Evolutionary conservation across 2,797 vertebrate species (phyloP).

Genomic region (Poecilia wingei): DNA sequence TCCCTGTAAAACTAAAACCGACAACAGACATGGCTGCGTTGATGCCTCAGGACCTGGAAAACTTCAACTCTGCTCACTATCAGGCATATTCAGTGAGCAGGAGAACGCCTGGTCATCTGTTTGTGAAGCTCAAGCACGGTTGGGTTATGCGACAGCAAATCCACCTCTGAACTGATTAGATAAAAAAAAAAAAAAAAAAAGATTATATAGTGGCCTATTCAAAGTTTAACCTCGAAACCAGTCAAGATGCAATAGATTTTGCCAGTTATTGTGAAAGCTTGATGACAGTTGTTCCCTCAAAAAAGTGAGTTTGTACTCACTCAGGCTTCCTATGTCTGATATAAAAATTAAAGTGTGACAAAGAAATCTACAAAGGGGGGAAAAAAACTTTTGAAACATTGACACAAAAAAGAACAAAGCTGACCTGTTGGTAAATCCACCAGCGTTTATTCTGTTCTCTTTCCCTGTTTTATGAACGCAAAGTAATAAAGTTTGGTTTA

Average conservation of each 20-base stretch:
- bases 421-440: constrained; percentile 4
- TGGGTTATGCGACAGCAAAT: background rate
- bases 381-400: constrained; percentile 3
- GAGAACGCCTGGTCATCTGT: background rate
- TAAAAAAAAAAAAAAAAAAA: background rate
- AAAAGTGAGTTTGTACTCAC: background rate
- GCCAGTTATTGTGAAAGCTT: background rate
- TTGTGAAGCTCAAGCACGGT: background rate
- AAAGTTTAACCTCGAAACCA: background rate
- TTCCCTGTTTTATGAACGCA: background rate
- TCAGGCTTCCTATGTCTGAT: background rate
- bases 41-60: background rate
- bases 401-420: constrained; percentile 6
- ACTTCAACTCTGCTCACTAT: background rate
- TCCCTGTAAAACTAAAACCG: background rate
- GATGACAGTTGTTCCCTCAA: background rate
- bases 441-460: background rate
- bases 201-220: background rate
- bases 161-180: background rate
- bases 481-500: constrained; percentile 3
- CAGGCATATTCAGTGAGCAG: background rate
- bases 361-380: background rate
- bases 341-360: background rate
- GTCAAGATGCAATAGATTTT: background rate
- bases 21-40: background rate